These are phyloP conservation scores for Parnassius apollo DNA, from an alignment of 2,888 invertebrate species.

Conservation along the genomic window DNA sequence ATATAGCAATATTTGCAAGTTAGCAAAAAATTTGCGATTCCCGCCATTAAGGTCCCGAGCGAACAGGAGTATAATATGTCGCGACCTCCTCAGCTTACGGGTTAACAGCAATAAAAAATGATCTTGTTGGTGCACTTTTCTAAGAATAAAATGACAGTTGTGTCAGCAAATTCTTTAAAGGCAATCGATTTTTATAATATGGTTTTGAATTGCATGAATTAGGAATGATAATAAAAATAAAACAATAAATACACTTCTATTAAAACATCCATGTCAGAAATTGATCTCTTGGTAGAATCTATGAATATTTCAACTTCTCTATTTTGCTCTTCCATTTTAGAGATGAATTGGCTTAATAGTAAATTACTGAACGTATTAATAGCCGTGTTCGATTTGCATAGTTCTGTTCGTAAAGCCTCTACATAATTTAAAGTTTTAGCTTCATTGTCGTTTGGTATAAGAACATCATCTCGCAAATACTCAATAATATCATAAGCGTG, in stretches of 20 bases:
- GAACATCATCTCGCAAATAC: conserved; percentile 48
- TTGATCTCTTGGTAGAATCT: conserved; percentile 56
- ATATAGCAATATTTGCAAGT: too few relatives aligned
- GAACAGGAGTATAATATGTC: too few relatives aligned
- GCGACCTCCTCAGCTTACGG: too few relatives aligned
- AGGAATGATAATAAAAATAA: not conserved
- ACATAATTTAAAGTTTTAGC: conserved; percentile 52
- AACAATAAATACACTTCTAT: conserved; percentile 53
- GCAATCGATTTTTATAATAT: too few relatives aligned
- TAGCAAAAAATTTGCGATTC: too few relatives aligned
- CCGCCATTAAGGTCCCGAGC: too few relatives aligned
- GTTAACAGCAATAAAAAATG: too few relatives aligned
- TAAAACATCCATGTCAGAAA: conserved; percentile 58
- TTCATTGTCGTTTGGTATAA: conserved; percentile 42
- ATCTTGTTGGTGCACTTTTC: too few relatives aligned
- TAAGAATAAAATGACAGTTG: too few relatives aligned
- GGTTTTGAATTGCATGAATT: too few relatives aligned
- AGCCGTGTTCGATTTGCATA: conserved; percentile 51
- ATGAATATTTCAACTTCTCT: conserved; percentile 55
- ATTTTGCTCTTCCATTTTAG: conserved; percentile 57
- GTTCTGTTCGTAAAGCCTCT: conserved; percentile 52
- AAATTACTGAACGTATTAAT: conserved; percentile 56
- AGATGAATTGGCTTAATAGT: conserved; percentile 58
- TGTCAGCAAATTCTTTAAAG: too few relatives aligned
- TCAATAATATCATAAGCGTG: conserved; percentile 54